Base-by-base conservation (phyloP, 2,113 vertebrate genomes). In the Panthera uncia region DNA sequence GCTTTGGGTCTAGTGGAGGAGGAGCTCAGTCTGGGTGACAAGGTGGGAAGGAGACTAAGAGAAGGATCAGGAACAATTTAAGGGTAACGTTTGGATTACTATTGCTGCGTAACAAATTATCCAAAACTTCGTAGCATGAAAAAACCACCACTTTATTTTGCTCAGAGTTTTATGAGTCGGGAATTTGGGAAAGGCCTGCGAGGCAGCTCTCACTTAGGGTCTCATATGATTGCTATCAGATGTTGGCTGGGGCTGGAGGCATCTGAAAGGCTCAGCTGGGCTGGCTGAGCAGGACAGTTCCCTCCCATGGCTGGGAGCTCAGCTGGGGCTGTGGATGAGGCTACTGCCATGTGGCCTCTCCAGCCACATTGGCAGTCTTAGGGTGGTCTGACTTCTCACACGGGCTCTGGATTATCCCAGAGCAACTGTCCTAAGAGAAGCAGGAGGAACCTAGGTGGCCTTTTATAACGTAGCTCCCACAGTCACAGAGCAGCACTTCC, bases 281-380 rank as follows among this genome's bases (percentile, higher is more conserved):
- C 65, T 33, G 27, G 27, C 0, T 1, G 10, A 2, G 1, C 36
- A 13, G 3, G 33, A 5, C 1, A 7, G 21, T 31, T 63, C n/a
- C 45, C 41, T 73, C 66, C 74, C 7, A 11, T 21, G 4, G 8
- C 33, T 16, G 71, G 41, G 7, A 33, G 41, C 14, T n/a, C 63
- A 15, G 38, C 80, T 63, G 27, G 50, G 15, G 23, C 52, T 33
- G 8, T 10, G 12, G 45, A 3, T 65, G 15, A 55, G n/a, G n/a
- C 41, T 9, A 12, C 6, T 3, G 23, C 78, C 55, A 31, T 0
- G 2, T 14, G 48, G 38, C 69, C 33, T 68, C 66, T 23, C 89
- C 48, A 33, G 57, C 48, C 45, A 45, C 45, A 45, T 5, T 14
- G 23, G 25, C 63, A 33, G 8, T 19, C 83, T 52, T 25, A 33